phyloP scores from a whole-genome alignment of 1,140 invertebrate species.

The Megalonaias nervosa region DNA sequence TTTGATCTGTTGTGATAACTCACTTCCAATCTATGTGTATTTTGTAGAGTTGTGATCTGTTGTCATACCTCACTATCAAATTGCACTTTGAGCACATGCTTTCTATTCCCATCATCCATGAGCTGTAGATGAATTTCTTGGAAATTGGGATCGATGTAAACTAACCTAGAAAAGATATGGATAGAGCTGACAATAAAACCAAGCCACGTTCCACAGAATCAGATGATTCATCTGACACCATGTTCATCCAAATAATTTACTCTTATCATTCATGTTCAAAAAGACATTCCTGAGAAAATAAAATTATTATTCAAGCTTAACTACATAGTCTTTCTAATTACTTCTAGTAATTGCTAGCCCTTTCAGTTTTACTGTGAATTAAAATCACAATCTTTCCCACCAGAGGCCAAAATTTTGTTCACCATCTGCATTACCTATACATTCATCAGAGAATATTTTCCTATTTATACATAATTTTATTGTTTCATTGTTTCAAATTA shows the following conservation, averaged over 20 bases:
- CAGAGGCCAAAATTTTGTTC: too few relatives aligned
- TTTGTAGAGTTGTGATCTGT: not conserved
- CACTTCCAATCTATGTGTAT: not conserved
- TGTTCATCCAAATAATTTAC: not conserved
- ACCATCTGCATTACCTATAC: too few relatives aligned
- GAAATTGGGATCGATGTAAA: slow-evolving; percentile 39
- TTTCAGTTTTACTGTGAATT: not conserved
- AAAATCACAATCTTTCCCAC: not conserved
- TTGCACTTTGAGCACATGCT: slow-evolving; percentile 39
- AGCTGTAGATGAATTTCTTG: slow-evolving; percentile 35
- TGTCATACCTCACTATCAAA: slow-evolving; percentile 13
- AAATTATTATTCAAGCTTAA: not conserved
- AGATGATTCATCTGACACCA: not conserved
- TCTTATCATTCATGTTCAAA: not conserved
- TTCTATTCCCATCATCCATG: slow-evolving; percentile 31
- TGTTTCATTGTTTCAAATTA: too few relatives aligned
- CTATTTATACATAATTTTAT: too few relatives aligned
- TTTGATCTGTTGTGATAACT: too few relatives aligned
- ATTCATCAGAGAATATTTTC: too few relatives aligned
- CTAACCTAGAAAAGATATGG: slow-evolving; percentile 30
- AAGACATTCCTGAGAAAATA: not conserved
- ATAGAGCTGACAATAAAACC: not conserved
- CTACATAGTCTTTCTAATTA: too few relatives aligned
- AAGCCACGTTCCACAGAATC: not conserved
- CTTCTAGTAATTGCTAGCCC: too few relatives aligned